Evolutionary conservation across 2,888 invertebrate species (phyloP), one percentile per base, ranked within the genome.

Genomic region (Mimas tiliae): DNA sequence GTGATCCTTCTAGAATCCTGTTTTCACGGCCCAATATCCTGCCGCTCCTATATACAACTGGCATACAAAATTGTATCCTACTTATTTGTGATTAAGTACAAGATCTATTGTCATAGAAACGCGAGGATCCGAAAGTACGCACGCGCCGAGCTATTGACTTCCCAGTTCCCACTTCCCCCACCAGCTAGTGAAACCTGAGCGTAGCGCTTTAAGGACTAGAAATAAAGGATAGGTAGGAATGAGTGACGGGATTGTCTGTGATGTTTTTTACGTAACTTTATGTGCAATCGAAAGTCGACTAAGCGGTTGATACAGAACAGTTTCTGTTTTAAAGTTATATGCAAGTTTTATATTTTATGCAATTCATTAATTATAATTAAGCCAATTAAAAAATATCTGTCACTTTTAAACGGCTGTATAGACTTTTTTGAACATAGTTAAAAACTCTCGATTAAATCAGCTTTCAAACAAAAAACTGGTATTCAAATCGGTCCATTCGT

Each of bases 111-210:
- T 7, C 45, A 34, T n/a, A 38, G 64, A 62, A 19, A 50, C 62
- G 68, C 68, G 73, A 67, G 68, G 69, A 72, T 70, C 67, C 68
- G 66, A 66, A 65, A 78, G 67, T 74, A 77, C 91, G 91, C 91
- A 84, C 74, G 91, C 90, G 88, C 81, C 78, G 70, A 74, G 78
- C 80, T 91, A 91, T 91, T 81, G 91, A 91, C 87, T 83, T 67
- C 77, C 74, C 81, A 83, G 76, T 70, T 62, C 68, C 74, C 81
- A 83, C 76, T 70, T 62, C 68, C 71, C 73, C 74, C 74, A 67
- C 73, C 72, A 68, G 73, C 72, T 72, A 62, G 69, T 73, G 69
- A 80, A 82, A 79, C 78, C 81, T 84, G 83, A 84, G 83, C 79
- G 77, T 83, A 84, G 83, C 81, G 79, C 77, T 82, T 74, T 70